Evolutionary conservation across 2,797 vertebrate species (phyloP).

Genomic region (Esox lucius): DNA sequence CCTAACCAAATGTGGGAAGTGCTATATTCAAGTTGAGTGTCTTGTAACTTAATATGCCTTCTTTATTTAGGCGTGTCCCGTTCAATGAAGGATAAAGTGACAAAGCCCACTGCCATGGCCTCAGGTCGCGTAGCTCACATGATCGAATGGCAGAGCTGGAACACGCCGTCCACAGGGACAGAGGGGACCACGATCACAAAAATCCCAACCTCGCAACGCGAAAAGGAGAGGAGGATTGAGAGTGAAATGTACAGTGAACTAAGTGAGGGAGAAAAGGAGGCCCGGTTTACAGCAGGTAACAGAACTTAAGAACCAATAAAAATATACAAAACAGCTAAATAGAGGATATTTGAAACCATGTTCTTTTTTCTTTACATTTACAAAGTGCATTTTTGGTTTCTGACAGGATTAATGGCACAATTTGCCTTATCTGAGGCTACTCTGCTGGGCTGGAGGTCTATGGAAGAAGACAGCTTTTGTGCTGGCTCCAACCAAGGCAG

Average conservation of each 20-base stretch:
- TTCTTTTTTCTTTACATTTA: no score
- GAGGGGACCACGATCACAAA: constrained; percentile 70
- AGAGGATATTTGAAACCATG: neutral
- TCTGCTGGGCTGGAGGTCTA: constrained; percentile 92
- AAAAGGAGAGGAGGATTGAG: constrained; percentile 76
- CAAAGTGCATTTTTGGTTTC: neutral
- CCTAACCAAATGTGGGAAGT: neutral
- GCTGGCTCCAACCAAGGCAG: constrained; percentile 91
- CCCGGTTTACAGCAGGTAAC: constrained; percentile 92
- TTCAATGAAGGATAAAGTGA: constrained; percentile 98
- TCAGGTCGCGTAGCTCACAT: constrained; percentile 95
- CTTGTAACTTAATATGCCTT: neutral
- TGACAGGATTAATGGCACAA: constrained; percentile 58
- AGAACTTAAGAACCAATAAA: neutral
- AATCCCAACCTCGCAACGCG: constrained; percentile 44
- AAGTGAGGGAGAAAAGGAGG: constrained; percentile 96
- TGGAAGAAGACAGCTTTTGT: constrained; percentile 93
- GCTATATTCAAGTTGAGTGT: neutral
- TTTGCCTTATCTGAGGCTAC: constrained; percentile 97
- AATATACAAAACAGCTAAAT: neutral
- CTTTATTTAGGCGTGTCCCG: constrained; percentile 82
- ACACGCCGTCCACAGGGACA: constrained; percentile 82
- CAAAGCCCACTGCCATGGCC: constrained; percentile 97
- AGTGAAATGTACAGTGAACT: constrained; percentile 93
- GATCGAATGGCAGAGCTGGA: constrained; percentile 99